Evolutionary conservation across 2,888 invertebrate species (phyloP).

Genomic region (Rhopalosiphum nymphaeae): DNA sequence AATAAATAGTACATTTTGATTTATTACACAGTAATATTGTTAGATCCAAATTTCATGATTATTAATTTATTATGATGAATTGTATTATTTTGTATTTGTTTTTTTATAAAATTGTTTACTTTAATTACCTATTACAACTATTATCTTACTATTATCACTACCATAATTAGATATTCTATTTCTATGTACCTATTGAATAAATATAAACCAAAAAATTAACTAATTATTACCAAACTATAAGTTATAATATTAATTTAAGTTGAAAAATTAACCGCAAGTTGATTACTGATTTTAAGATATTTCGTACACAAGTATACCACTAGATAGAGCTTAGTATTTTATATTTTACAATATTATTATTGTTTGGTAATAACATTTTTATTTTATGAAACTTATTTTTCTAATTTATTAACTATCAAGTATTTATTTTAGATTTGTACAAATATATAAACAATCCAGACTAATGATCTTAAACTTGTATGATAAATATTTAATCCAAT

Average conservation of each 20-base stretch:
- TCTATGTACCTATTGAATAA: background rate
- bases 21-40: background rate
- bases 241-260: background rate
- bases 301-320: background rate
- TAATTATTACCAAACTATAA: background rate
- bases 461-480: background rate
- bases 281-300: background rate
- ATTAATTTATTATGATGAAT: background rate
- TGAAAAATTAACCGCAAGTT: background rate
- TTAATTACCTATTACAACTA: background rate
- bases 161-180: background rate
- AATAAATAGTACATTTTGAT: background rate
- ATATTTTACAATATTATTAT: background rate
- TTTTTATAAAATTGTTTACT: background rate
- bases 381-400: background rate
- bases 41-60: background rate
- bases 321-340: slow-evolving; percentile 1
- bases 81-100: background rate
- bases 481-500: background rate
- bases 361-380: background rate
- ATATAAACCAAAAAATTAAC: background rate
- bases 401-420: background rate
- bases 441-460: background rate
- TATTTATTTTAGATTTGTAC: too few species aligned
- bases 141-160: background rate